Evolutionary conservation across 2,797 vertebrate genomes (phyloP), one percentile per base, ranked within the genome.

Genomic region (Chrosomus eos): DNA sequence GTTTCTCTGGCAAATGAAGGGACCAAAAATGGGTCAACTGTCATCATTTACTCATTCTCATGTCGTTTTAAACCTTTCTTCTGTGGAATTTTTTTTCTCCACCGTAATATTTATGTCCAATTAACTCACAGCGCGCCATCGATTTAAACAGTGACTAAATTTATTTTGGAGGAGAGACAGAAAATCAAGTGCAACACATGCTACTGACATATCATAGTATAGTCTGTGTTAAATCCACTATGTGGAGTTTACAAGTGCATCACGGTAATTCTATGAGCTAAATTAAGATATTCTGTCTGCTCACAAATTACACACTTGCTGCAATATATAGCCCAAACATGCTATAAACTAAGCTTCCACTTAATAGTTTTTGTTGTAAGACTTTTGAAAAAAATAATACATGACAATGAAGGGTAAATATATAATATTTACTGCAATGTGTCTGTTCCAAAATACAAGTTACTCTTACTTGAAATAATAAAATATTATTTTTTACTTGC

Each of bases 191-290:
- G 72, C 43, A 53, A 78, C 70, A 70, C 74, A 78, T 84, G 55
- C 60, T 38, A 53, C 62, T 53, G 71, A 45, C 60, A 76, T 75
- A 75, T 83, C 9, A 67, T 21, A 83, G 31, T 68, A 53, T 7
- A 80, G 7, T 66, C 45, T 53, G 58, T 66, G 71, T 31, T 40
- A 48, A 51, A 53, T 26, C 51, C 67, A 51, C 81, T 38, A 66
- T n/a, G 60, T 67, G 40, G 31, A n/a, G 45, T 53, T 53, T 68
- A 80, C 64, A 74, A 53, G 71, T 53, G 72, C 82, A 77, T 77
- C 23, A 43, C 2, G 7, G 72, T 26, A 31, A 58, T 18, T 76
- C 60, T 75, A 75, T 3, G 13, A 76, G 73, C 82, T 83, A 14
- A 67, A 36, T 40, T 23, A 28, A 68, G 3, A 10, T 68, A 70